phyloP scores from a whole-genome alignment of 2,113 vertebrate genomes.

The Cromileptes altivelis region DNA sequence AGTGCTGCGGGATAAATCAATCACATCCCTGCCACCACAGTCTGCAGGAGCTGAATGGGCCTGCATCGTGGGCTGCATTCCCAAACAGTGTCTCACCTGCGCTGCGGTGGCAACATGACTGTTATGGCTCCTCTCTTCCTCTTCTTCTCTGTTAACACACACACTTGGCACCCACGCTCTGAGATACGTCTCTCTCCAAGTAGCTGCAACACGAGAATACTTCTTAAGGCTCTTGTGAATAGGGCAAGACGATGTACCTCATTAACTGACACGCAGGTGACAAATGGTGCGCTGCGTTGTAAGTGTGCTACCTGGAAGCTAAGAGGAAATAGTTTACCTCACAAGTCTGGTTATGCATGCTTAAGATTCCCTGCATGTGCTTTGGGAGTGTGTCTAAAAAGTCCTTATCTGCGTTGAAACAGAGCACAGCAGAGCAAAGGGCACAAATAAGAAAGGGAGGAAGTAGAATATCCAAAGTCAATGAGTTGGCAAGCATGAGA shows the following conservation, averaged over 20 bases:
- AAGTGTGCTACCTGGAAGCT: constrained; percentile 61
- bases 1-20: constrained; percentile 52
- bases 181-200: constrained; percentile 20
- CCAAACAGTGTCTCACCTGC: constrained; percentile 73
- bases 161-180: constrained; percentile 18
- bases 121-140: constrained; percentile 47
- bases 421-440: constrained; percentile 30
- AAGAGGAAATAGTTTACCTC: constrained; percentile 44
- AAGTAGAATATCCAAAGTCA: constrained; percentile 15
- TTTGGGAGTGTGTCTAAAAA: constrained; percentile 14
- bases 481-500: neutral
- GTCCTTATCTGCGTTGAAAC: neutral
- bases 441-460: neutral
- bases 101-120: constrained; percentile 27
- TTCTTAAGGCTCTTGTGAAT: constrained; percentile 60
- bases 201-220: constrained; percentile 67
- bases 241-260: constrained; percentile 53
- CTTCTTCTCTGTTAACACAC: constrained; percentile 33
- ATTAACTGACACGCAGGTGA: constrained; percentile 67
- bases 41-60: constrained; percentile 78
- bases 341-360: constrained; percentile 29
- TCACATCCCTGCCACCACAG: constrained; percentile 68
- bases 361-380: constrained; percentile 39
- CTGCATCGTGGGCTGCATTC: constrained; percentile 75
- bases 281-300: constrained; percentile 51